A percentile compares a stretch with the other conserved stretches of the same genome.
Evolutionary conservation across 1,140 invertebrate genomes (phyloP).

Genomic region (Pseudomyrmex concolor): DNA sequence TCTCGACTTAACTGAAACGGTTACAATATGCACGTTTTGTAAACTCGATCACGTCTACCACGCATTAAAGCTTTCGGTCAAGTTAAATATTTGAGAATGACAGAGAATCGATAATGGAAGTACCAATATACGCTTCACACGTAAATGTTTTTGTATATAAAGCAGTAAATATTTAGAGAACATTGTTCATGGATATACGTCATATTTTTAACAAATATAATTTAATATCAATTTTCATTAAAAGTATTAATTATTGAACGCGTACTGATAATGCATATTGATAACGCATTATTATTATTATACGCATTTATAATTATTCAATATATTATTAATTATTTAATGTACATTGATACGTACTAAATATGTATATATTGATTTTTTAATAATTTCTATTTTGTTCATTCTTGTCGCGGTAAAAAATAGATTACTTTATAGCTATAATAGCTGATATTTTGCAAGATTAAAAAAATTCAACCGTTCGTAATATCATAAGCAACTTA

Average conservation of each 20-base stretch:
- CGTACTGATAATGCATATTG: background rate
- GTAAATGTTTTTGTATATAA: conserved; percentile 17
- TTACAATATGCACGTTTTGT: conserved; percentile 47
- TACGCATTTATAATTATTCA: background rate
- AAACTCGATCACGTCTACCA: conserved; percentile 57
- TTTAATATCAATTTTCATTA: background rate
- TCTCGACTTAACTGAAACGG: conserved; percentile 31
- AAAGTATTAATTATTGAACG: background rate
- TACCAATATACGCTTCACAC: conserved; percentile 47
- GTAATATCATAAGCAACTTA: too few species aligned
- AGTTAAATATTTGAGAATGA: conserved; percentile 60
- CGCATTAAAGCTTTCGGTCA: conserved; percentile 56
- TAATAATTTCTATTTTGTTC: background rate
- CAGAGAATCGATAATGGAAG: conserved; percentile 57
- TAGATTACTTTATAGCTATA: background rate
- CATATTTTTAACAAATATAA: conserved; percentile 5
- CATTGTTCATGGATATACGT: background rate
- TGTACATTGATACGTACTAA: background rate
- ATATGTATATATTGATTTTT: conserved; percentile 7
- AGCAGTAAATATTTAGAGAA: conserved; percentile 49
- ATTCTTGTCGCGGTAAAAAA: background rate
- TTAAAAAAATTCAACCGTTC: too few species aligned
- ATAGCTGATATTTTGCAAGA: too few species aligned
- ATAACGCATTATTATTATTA: background rate
- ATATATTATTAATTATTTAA: background rate